A percentile compares a stretch with the other conserved stretches of the same genome.
Conservation (phyloP, 2,797 vertebrate species). For the Zalophus californianus region DNA sequence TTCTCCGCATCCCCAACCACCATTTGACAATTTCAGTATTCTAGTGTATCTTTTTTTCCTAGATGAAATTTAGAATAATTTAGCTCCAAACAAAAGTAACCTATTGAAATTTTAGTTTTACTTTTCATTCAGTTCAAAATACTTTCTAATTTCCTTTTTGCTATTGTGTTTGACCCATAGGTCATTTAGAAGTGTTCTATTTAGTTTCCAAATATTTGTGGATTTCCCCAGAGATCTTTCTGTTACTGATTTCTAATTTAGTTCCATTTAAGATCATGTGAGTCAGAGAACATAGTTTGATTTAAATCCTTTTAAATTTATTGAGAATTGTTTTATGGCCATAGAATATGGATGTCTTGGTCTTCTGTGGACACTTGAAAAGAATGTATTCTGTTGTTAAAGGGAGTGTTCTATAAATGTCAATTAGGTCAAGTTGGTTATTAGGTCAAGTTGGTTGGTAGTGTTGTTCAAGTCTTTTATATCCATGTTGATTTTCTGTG, state of each 20-base stretch:
- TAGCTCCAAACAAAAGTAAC: background rate
- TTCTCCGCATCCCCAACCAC: background rate
- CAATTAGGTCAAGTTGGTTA: background rate
- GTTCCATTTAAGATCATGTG: conserved; percentile 31
- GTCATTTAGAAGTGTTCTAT: conserved; percentile 23
- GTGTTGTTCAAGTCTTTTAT: conserved; percentile 14
- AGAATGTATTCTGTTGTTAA: conserved; percentile 22
- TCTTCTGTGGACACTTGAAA: conserved; percentile 44
- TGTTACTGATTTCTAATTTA: conserved; percentile 41
- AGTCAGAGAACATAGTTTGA: conserved; percentile 45
- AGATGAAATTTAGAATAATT: background rate
- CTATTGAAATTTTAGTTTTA: conserved; percentile 19
- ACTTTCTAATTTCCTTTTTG: background rate
- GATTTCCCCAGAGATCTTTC: conserved; percentile 36
- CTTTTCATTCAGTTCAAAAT: background rate
- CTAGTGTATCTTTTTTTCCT: background rate
- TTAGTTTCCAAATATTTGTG: conserved; percentile 31
- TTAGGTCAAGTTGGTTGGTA: conserved; percentile 26
- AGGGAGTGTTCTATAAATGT: conserved; percentile 7
- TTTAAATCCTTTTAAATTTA: conserved; percentile 59
- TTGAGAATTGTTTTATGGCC: conserved; percentile 37
- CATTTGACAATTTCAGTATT: background rate
- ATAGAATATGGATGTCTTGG: background rate
- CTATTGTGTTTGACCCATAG: background rate
- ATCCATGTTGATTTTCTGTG: conserved; percentile 1